Evolutionary conservation across 2,113 vertebrate species (phyloP), one percentile per base, ranked within the genome.

Genomic region (Sterna hirundo): DNA sequence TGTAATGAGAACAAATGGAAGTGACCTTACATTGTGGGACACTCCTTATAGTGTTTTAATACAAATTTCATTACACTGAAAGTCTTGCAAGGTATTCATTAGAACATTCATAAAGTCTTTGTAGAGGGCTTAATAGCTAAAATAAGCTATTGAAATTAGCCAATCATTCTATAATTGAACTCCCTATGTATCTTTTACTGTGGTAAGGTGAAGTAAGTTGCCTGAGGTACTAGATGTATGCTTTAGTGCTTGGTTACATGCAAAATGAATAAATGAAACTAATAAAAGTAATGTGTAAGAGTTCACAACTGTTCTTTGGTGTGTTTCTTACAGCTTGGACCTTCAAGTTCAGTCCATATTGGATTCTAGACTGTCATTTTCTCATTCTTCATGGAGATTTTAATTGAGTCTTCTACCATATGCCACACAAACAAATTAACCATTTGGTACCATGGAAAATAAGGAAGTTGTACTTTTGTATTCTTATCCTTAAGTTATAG

Each of bases 51-150:
- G 90, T 90, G 76, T 98, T 95, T 97, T 97, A 97, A 97, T 96
- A 97, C 89, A 98, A 97, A 98, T 97, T 94, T 97, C 96, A 97
- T 98, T 97, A 96, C 91, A 85, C 68, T 87, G 77, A 92, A 97
- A 97, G 87, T 93, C 96, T 97, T 94, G 66, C 85, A 97, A 61
- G 46, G 60, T 95, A 95, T 97, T 97, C 94, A 97, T 97, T 97
- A 96, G 79, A 95, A 95, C 77, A 96, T 83, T 94, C 94, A 96
- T 96, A 96, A 97, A 97, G 89, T 86, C 93, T 96, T 69, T 82
- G 82, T 94, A 26, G 80, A 97, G 68, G 78, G 69, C 55, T 97
- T 97, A 97, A 98, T 96, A 95, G 92, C 72, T 97, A 95, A 98
- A 98, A 96, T 78, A 97, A 97, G 92, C 85, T 77, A 94, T 93